A percentile compares a stretch with the other conserved stretches of the same genome.
Conservation (phyloP, 1,140 invertebrate species). For the Drosophila eugracilis region DNA sequence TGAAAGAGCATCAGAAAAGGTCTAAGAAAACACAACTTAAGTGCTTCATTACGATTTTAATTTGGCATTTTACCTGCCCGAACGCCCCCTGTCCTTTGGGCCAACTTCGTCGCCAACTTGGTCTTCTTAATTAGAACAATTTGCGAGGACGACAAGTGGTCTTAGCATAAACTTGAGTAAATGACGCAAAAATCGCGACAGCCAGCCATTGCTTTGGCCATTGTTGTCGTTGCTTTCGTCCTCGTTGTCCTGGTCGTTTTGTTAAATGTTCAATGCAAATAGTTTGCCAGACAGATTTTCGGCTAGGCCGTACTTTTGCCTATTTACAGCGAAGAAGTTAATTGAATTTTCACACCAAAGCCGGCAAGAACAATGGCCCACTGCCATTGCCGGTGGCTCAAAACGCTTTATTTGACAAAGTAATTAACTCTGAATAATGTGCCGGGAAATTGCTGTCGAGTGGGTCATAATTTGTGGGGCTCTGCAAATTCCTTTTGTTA, state of each 20-base stretch:
- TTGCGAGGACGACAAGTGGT: conserved; percentile 71
- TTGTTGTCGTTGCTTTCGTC: conserved; percentile 18
- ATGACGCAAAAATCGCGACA: conserved; percentile 56
- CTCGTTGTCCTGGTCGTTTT: conserved; percentile 8
- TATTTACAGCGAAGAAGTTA: conserved; percentile 65
- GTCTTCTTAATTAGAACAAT: conserved; percentile 77
- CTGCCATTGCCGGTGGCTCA: conserved; percentile 12
- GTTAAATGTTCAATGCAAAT: conserved; percentile 66
- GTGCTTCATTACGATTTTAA: conserved; percentile 78
- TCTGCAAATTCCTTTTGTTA: conserved; percentile 39
- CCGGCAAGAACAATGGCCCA: conserved; percentile 30
- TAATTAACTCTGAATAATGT: conserved; percentile 77
- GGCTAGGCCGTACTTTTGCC: conserved; percentile 29
- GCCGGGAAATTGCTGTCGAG: conserved; percentile 67
- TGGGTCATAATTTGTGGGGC: conserved; percentile 66
- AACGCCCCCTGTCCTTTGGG: conserved; percentile 6
- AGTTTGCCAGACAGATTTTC: conserved; percentile 42
- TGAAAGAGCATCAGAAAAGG: conserved; percentile 18
- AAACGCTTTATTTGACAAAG: conserved; percentile 71
- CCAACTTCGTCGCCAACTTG: conserved; percentile 34
- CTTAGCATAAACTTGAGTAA: conserved; percentile 58
- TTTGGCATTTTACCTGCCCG: conserved; percentile 68
- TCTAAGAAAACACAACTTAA: conserved; percentile 45
- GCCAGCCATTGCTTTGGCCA: conserved; percentile 14
- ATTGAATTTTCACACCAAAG: conserved; percentile 74